phyloP scores from a whole-genome alignment of 2,113 vertebrate genomes.

The Phocoena sinus region DNA sequence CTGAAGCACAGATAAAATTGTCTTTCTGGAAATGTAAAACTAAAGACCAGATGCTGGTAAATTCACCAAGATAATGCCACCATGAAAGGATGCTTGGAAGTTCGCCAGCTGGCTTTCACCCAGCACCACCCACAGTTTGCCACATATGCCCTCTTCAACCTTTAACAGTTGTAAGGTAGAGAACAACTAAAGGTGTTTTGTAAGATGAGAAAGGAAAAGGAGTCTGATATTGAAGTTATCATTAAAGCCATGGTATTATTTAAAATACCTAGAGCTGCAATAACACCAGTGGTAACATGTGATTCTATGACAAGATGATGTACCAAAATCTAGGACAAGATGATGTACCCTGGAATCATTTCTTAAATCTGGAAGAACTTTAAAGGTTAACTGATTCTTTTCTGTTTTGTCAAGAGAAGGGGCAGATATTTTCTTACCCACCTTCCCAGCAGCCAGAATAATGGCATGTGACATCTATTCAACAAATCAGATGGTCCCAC shows the following conservation, averaged over 20 bases:
- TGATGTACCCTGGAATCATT: background rate
- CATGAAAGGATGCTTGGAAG: background rate
- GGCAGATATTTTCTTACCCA: background rate
- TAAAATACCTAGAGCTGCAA: background rate
- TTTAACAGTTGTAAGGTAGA: background rate
- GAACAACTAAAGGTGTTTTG: background rate
- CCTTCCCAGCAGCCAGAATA: background rate
- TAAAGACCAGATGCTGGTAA: background rate
- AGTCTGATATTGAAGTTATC: background rate
- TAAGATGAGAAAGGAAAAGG: background rate
- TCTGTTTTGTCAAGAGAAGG: background rate
- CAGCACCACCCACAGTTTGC: background rate
- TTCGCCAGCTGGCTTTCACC: background rate
- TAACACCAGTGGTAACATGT: background rate
- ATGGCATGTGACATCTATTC: background rate
- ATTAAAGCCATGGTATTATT: background rate
- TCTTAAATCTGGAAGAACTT: background rate
- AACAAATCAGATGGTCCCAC: background rate
- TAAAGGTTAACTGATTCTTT: background rate
- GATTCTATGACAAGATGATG: background rate
- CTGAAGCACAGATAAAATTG: constrained; percentile 34
- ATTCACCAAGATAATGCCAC: background rate
- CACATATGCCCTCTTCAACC: background rate
- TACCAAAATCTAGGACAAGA: background rate
- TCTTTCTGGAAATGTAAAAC: constrained; percentile 33